phyloP scores from a whole-genome alignment of 1,140 invertebrate genomes.

The Ceratina australensis region DNA sequence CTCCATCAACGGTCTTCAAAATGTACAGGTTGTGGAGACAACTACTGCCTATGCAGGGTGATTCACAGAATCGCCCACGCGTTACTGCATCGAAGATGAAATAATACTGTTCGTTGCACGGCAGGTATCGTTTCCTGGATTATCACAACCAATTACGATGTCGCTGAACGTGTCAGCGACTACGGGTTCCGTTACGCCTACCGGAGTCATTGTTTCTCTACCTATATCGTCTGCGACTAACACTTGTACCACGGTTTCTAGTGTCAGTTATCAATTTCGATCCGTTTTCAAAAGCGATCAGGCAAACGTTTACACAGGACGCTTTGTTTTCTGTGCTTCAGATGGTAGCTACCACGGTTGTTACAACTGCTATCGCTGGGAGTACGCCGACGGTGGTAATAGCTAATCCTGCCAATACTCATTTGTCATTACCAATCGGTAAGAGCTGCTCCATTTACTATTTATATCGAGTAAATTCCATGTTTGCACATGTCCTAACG shows the following conservation, averaged over 20 bases:
- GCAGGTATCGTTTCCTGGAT: constrained; percentile 88
- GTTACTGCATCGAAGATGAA: constrained; percentile 14
- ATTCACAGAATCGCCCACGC: too few species aligned
- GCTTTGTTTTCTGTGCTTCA: constrained; percentile 48
- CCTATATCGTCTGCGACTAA: constrained; percentile 77
- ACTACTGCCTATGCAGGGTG: too few species aligned
- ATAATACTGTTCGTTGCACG: constrained; percentile 61
- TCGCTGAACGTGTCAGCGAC: constrained; percentile 85
- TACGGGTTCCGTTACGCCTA: constrained; percentile 80
- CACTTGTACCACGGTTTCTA: constrained; percentile 78
- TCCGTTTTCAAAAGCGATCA: background rate
- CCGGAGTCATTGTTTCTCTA: constrained; percentile 82
- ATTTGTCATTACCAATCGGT: constrained; percentile 82
- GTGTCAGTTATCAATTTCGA: constrained; percentile 68
- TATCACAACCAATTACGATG: constrained; percentile 88
- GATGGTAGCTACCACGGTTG: constrained; percentile 76
- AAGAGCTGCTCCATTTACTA: constrained; percentile 37
- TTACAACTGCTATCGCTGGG: constrained; percentile 77
- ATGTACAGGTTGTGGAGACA: constrained; percentile 82
- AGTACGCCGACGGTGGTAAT: constrained; percentile 79
- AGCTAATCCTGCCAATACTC: constrained; percentile 80
- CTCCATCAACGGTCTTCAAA: constrained; percentile 87
- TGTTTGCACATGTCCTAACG: background rate
- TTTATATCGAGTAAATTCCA: constrained; percentile 1
- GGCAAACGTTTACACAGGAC: background rate